phyloP scores from a whole-genome alignment of 2,113 vertebrate genomes.

The Coptodon bakossiorum region DNA sequence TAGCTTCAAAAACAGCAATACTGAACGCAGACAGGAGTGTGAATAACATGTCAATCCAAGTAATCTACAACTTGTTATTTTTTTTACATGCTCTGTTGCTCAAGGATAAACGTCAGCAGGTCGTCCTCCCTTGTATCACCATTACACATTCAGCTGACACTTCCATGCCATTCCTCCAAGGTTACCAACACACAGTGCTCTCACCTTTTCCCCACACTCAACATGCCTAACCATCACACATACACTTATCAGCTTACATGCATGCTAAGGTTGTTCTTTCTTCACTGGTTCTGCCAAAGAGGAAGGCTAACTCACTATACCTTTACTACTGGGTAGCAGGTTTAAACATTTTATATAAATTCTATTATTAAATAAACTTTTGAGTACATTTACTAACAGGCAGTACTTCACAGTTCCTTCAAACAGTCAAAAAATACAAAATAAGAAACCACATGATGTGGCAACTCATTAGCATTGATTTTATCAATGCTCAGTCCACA shows the following conservation, averaged over 20 bases:
- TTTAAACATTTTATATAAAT: neutral
- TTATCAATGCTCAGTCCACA: neutral
- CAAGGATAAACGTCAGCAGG: neutral
- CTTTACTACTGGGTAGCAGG: neutral
- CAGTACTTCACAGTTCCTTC: neutral
- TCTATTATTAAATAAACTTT: neutral
- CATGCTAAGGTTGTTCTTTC: neutral
- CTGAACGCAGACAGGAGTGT: neutral
- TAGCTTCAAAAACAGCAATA: neutral
- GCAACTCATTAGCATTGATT: neutral
- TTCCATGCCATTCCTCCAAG: neutral
- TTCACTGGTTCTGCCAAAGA: neutral
- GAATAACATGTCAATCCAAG: neutral
- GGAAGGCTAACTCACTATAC: neutral
- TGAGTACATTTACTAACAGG: neutral
- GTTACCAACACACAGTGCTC: neutral
- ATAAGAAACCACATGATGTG: neutral
- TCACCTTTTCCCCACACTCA: conserved; percentile 36
- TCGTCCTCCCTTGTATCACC: neutral
- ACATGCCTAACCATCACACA: neutral
- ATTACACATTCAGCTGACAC: neutral
- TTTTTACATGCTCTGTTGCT: neutral
- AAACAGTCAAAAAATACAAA: neutral
- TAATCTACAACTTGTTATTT: neutral
- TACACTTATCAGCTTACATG: neutral